Evolutionary conservation across 2,113 vertebrate species (phyloP), one percentile per base, ranked within the genome.

Genomic region (Gymnocephalus cernua): DNA sequence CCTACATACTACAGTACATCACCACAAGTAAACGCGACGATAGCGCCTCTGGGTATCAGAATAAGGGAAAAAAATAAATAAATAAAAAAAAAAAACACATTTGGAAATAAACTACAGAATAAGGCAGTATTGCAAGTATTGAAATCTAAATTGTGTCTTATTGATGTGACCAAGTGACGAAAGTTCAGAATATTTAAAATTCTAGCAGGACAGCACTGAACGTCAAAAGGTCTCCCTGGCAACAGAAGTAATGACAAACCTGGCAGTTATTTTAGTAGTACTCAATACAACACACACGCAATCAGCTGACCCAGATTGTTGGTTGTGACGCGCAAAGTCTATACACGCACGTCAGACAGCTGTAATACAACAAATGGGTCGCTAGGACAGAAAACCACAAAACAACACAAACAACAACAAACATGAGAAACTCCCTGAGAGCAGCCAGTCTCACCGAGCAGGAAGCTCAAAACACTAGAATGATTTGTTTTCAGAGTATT

Each of bases 391-490:
- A 76, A 74, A 85, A 81, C 83, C 86, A n/a, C 85, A 85, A 41
- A 53, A 41, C 63, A 84, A 75, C 54, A 85, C 23, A 78, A 83
- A 58, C 74, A 68, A 68, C 61, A 71, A 32, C 45, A 58, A 68
- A 79, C 51, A 35, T 14, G 70, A 90, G 62, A 91, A 89, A 84
- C 79, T 85, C 87, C 83, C 82, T 1, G 19, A 61, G 69, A 79
- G 63, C 59, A 6, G 66, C 45, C 32, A 21, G 35, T n/a, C 41
- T 65, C 75, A 14, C 29, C 1, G 3, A 69, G 61, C 87, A 87
- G 88, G 88, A 88, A 88, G 82, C 71, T 19, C 50, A 27, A 48
- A 53, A 18, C 25, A 45, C 62, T 0, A 16, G 14, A n/a, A 51
- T 2, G 1, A 32, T 15, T 25, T 3, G 19, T 21, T 62, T 35